Evolutionary conservation across 2,113 vertebrate species (phyloP).

Genomic region (Zeus faber): DNA sequence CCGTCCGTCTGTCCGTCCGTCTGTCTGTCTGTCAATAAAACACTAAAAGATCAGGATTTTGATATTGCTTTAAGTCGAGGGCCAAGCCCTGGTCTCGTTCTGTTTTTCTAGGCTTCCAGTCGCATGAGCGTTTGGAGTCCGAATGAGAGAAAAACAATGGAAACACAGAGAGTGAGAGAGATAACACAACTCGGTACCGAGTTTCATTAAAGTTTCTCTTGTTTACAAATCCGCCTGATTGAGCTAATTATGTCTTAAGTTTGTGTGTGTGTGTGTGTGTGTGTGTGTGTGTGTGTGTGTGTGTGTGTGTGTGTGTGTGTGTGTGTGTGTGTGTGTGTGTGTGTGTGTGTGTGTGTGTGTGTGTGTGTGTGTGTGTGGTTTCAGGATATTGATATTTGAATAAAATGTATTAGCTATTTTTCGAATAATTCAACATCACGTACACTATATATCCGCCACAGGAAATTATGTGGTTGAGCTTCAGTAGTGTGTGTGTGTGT

Average conservation of each 20-base stretch:
- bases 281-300: constrained; percentile 12
- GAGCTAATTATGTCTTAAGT: constrained; percentile 59
- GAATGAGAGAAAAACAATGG: too few species aligned
- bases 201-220: constrained; percentile 59
- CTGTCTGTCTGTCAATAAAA: too few species aligned
- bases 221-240: constrained; percentile 63
- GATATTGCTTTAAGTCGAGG: too few species aligned
- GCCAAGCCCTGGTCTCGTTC: too few species aligned
- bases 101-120: too few species aligned
- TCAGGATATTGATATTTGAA: constrained; percentile 64
- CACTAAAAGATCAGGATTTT: too few species aligned
- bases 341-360: not conserved
- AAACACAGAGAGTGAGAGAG: too few species aligned
- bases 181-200: too few species aligned
- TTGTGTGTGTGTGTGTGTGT: constrained; percentile 14
- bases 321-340: constrained; percentile 18
- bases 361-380: constrained; percentile 27
- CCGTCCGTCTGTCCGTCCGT: too few species aligned
- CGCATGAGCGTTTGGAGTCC: too few species aligned
- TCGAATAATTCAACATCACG: constrained; percentile 61
- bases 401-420: constrained; percentile 54
- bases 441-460: constrained; percentile 56
- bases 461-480: constrained; percentile 60
- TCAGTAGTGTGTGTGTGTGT: constrained; percentile 18
- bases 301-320: constrained; percentile 14